phyloP scores from a whole-genome alignment of 2,113 vertebrate genomes.

The Maccullochella peelii region DNA sequence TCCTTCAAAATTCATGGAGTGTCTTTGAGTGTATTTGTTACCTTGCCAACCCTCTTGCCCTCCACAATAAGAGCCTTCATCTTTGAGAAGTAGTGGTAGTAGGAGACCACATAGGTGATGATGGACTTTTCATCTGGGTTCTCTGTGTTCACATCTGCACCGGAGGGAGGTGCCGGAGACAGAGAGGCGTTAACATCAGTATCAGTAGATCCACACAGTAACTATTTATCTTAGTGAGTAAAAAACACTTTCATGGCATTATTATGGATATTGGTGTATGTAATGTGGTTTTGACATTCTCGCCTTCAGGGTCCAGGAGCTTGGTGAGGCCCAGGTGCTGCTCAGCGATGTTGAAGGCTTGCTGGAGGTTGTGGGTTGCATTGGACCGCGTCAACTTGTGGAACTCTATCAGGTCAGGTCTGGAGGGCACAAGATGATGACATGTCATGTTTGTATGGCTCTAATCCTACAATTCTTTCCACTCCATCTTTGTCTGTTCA shows the following conservation, averaged over 20 bases:
- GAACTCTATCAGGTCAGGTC: slow-evolving; percentile 94
- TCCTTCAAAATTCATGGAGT: not conserved
- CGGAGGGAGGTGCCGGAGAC: not conserved
- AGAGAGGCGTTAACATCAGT: not conserved
- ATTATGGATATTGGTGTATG: not conserved
- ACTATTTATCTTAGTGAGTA: not conserved
- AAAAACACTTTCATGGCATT: not conserved
- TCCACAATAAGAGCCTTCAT: slow-evolving; percentile 98
- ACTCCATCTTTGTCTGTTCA: not conserved
- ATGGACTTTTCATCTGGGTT: slow-evolving; percentile 97
- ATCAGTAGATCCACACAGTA: not conserved
- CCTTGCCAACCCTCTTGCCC: slow-evolving; percentile 97
- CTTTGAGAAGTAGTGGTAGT: slow-evolving; percentile 99
- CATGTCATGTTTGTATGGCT: not conserved
- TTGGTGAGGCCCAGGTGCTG: slow-evolving; percentile 94
- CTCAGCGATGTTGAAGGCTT: slow-evolving; percentile 93
- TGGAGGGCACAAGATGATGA: slow-evolving; percentile 54
- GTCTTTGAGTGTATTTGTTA: slow-evolving; percentile 46
- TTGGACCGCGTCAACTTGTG: slow-evolving; percentile 94
- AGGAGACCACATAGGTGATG: slow-evolving; percentile 96
- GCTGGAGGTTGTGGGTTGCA: slow-evolving; percentile 93
- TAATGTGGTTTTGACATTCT: slow-evolving; percentile 18
- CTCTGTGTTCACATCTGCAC: slow-evolving; percentile 94
- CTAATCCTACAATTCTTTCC: not conserved
- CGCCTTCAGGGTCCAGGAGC: slow-evolving; percentile 95